Evolutionary conservation across 2,797 vertebrate species (phyloP).

Genomic region (Urocyon cinereoargenteus): DNA sequence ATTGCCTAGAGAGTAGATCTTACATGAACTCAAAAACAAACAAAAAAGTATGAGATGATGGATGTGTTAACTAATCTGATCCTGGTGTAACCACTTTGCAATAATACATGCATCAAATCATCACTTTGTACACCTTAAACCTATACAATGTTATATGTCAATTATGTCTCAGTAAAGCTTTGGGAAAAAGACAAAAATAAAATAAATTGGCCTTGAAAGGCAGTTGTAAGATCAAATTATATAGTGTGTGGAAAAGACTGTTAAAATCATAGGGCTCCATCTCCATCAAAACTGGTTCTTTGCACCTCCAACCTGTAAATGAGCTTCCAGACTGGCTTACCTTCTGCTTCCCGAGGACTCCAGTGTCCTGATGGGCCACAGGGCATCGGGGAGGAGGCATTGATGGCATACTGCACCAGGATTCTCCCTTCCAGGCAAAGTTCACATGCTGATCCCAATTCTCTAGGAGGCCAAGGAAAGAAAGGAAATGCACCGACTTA

Average conservation of each 20-base stretch:
- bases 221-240: background rate
- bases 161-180: background rate
- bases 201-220: background rate
- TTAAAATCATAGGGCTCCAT: background rate
- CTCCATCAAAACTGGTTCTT: background rate
- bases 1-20: background rate
- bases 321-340: slow-evolving; percentile 86
- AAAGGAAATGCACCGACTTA: slow-evolving; percentile 89
- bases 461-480: slow-evolving; percentile 98
- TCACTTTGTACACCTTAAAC: background rate
- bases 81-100: background rate
- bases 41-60: background rate
- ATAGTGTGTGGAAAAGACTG: background rate
- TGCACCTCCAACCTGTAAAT: background rate
- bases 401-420: slow-evolving; percentile 96
- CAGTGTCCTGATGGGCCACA: slow-evolving; percentile 97
- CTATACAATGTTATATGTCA: background rate
- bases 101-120: background rate
- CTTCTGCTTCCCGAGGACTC: slow-evolving; percentile 98
- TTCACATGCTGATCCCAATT: slow-evolving; percentile 99
- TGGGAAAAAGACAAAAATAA: background rate
- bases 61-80: background rate
- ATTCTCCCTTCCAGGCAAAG: slow-evolving; percentile 95
- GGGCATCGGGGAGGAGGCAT: slow-evolving; percentile 96
- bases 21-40: background rate